Conservation (phyloP, 1,140 invertebrate genomes). For the Drosophila varians region DNA sequence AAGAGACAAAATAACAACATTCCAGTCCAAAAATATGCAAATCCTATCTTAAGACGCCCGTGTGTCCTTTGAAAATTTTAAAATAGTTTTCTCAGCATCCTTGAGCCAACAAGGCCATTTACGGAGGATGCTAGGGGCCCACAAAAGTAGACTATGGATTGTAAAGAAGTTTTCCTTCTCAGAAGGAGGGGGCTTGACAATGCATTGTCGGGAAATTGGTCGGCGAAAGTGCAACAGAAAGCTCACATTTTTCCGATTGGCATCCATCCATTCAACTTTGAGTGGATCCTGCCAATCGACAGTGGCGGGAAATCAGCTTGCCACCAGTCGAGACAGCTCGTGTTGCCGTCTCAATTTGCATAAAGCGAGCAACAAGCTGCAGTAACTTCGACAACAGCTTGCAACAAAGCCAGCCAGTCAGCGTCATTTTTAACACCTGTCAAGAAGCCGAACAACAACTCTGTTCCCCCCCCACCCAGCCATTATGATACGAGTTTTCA, state of each 20-base stretch:
- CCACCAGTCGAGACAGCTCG: constrained; percentile 5
- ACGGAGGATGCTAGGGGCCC: not conserved
- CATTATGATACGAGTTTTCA: not conserved
- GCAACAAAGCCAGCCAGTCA: constrained; percentile 44
- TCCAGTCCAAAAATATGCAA: too few species aligned
- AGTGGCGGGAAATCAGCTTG: constrained; percentile 17
- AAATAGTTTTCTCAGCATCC: too few species aligned
- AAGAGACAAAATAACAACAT: not conserved
- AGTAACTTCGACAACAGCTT: constrained; percentile 33
- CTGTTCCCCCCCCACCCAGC: constrained; percentile 20
- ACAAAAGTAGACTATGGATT: not conserved
- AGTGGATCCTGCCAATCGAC: constrained; percentile 14
- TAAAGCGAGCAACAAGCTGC: constrained; percentile 53
- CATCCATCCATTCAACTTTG: constrained; percentile 7
- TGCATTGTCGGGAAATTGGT: not conserved
- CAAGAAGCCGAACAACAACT: constrained; percentile 65
- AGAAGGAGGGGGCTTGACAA: not conserved
- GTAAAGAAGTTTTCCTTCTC: constrained; percentile 17
- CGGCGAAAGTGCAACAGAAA: too few species aligned
- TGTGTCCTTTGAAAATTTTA: not conserved
- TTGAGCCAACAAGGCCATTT: not conserved
- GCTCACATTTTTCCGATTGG: constrained; percentile 9
- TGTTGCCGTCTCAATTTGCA: constrained; percentile 52
- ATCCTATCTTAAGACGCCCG: too few species aligned
- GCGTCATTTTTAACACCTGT: constrained; percentile 75